Conservation (phyloP, 1,140 invertebrate genomes). For the Helicorthomorpha holstii region DNA sequence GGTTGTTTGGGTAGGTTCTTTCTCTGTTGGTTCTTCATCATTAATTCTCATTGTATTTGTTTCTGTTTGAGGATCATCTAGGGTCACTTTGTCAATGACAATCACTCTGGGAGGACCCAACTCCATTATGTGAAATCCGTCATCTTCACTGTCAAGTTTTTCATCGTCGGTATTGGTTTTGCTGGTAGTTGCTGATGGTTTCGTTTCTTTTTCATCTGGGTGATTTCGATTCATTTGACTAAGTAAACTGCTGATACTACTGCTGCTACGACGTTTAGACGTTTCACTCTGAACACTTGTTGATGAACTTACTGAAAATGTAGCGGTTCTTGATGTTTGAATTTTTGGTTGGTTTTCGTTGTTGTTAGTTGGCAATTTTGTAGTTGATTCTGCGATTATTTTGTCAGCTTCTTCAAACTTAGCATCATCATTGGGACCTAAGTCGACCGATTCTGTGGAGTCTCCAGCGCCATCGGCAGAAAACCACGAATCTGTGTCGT, state of each 20-base stretch:
- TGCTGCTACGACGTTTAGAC: too few relatives aligned
- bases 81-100: not conserved
- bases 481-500: not conserved
- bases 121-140: not conserved
- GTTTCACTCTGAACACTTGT: too few relatives aligned
- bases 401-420: not conserved
- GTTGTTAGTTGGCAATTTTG: not conserved
- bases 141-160: not conserved
- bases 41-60: not conserved
- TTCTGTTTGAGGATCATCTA: not conserved
- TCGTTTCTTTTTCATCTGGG: not conserved
- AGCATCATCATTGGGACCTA: not conserved
- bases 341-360: not conserved
- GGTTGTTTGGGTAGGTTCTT: not conserved
- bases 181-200: not conserved
- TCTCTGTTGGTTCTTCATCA: not conserved
- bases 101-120: not conserved
- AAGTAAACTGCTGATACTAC: too few relatives aligned
- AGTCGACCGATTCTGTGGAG: not conserved
- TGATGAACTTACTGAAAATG: not conserved
- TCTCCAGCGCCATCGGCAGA: not conserved
- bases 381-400: not conserved
- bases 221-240: not conserved
- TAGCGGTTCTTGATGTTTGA: not conserved
- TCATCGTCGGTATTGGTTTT: not conserved